Evolutionary conservation across 2,888 invertebrate species (phyloP).

Genomic region (Phragmatobia fuliginosa): DNA sequence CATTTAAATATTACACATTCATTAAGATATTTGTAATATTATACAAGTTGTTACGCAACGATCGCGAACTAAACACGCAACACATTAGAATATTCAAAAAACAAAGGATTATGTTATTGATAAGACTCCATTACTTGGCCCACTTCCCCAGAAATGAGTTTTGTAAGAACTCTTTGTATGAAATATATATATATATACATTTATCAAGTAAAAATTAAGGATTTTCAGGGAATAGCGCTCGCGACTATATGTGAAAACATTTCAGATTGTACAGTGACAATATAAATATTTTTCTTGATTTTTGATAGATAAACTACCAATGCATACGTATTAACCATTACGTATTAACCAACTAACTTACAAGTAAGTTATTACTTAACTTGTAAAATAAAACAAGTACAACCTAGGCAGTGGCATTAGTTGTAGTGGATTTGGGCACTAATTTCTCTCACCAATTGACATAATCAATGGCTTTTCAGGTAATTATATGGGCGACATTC

Average conservation of each 20-base stretch:
- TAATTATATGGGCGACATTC: no score
- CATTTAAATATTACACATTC: constrained; percentile 54
- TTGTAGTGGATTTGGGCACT: no score
- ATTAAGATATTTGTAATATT: constrained; percentile 52
- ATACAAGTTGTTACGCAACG: constrained; percentile 54
- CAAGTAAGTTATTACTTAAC: background rate
- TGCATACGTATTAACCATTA: no score
- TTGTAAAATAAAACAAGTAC: background rate
- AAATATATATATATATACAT: constrained; percentile 20
- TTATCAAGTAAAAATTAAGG: constrained; percentile 16
- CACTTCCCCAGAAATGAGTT: constrained; percentile 44
- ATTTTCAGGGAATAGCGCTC: background rate
- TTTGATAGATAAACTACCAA: background rate
- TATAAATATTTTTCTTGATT: background rate
- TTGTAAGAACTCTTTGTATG: constrained; percentile 21
- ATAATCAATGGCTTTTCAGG: no score
- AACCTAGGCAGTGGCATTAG: background rate
- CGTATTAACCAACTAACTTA: background rate
- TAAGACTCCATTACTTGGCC: constrained; percentile 46
- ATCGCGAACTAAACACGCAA: constrained; percentile 58
- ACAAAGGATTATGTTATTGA: constrained; percentile 56
- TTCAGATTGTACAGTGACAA: background rate
- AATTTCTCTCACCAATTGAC: background rate
- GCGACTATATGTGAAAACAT: background rate
- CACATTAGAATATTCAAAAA: constrained; percentile 64